Base-by-base conservation (phyloP, 2,797 vertebrate genomes). In the Nasua narica region DNA sequence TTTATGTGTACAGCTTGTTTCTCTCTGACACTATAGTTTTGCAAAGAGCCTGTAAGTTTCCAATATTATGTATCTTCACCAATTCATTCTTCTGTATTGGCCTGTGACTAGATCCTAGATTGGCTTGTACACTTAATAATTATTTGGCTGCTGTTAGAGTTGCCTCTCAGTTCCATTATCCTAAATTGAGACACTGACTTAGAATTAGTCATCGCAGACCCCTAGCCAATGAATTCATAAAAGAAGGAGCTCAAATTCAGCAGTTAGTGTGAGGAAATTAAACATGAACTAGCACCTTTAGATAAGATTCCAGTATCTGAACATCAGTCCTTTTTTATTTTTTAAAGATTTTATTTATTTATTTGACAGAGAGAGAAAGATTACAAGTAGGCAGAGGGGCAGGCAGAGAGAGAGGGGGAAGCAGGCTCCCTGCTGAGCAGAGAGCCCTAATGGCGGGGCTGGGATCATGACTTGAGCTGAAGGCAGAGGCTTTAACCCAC, bases 221-320 rank as follows among this genome's bases (percentile, higher is more conserved):
- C 11, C 11, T 54, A 70, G 8, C 7, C 58, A 54, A 8, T 77
- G 40, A 84, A 25, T 89, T 83, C 46, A 76, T 65, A 40, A 1
- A 65, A 77, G 84, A 90, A 82, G 11, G 16, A 76, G 13, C 69
- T 54, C 9, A 50, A 89, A 48, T 18, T 84, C 50, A 32, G 74
- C 23, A 43, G 95, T 94, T 86, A 93, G 18, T 89, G 9, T 90
- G n/a, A 93, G 52, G 27, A 94, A 83, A 89, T 85, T 74, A 94
- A 87, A 84, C 84, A 54, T 78, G 21, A 93, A 77, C 18, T 93
- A 83, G 27, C 29, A 87, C 23, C 83, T 90, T 90, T 69, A 87
- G 78, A 78, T 77, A 35, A 79, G 43, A 69, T 91, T n/a, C 52
- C 85, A 54, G 18, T 69, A 94, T 86, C 35, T 46, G 29, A 83